Percentiles rank a stretch among this genome's conserved stretches.
Conservation (phyloP, 2,797 vertebrate genomes). For the Sebastes hubbsi region DNA sequence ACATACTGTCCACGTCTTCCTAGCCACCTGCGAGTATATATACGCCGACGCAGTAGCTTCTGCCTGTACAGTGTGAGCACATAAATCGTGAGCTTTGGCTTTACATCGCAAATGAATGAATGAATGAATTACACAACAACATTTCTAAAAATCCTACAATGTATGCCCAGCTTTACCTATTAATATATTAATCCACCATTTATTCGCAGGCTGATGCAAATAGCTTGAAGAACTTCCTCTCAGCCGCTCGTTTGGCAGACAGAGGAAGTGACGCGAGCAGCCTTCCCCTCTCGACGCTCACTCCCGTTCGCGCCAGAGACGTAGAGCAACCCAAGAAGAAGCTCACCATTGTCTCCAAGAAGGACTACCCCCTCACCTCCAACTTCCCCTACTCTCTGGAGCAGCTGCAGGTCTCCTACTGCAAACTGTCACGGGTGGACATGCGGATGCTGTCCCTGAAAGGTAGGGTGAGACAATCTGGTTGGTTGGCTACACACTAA, state of each 20-base stretch:
- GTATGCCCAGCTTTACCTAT: not conserved
- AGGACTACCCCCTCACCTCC: conserved; percentile 92
- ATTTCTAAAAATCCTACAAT: too few relatives aligned
- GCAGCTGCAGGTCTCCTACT: conserved; percentile 94
- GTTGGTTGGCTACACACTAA: not conserved
- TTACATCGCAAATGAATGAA: too few relatives aligned
- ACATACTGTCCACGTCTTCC: too few relatives aligned
- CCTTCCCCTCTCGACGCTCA: conserved; percentile 86
- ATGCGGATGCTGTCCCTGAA: conserved; percentile 89
- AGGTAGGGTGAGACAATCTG: conserved; percentile 46
- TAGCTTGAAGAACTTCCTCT: conserved; percentile 92
- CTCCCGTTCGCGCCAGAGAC: conserved; percentile 88
- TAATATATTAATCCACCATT: not conserved
- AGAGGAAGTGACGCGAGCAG: conserved; percentile 81
- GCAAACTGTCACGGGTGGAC: conserved; percentile 91
- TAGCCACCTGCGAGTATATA: too few relatives aligned
- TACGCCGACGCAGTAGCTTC: too few relatives aligned
- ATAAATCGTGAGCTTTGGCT: too few relatives aligned
- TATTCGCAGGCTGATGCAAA: conserved; percentile 85
- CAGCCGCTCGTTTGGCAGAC: conserved; percentile 90
- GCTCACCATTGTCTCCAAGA: conserved; percentile 90
- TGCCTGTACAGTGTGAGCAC: too few relatives aligned
- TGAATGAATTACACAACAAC: too few relatives aligned
- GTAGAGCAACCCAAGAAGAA: conserved; percentile 96
- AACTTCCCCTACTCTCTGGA: conserved; percentile 93